phyloP scores from a whole-genome alignment of 2,113 vertebrate species.

The Salminus brasiliensis region DNA sequence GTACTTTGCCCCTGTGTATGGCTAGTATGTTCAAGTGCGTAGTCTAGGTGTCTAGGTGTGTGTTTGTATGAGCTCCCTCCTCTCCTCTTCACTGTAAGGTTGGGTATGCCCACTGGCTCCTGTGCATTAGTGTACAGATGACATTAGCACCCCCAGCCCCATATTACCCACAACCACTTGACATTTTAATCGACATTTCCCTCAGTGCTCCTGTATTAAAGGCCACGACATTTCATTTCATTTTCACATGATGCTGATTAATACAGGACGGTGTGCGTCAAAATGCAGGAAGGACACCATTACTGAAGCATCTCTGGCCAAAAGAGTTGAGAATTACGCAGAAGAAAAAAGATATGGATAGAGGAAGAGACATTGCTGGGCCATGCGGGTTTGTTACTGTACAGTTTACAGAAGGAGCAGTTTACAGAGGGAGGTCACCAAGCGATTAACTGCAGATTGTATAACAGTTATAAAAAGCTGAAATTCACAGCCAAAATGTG shows the following conservation, averaged over 20 bases:
- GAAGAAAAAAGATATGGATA: background rate
- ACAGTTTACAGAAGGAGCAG: no score
- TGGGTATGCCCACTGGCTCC: constrained; percentile 73
- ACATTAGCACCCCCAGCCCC: constrained; percentile 71
- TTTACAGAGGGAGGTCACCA: no score
- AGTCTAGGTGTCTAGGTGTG: background rate
- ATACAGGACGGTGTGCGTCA: constrained; percentile 76
- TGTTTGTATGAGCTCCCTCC: constrained; percentile 30
- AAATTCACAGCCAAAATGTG: no score
- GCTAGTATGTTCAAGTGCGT: no score
- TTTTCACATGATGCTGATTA: constrained; percentile 82
- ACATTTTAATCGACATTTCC: constrained; percentile 85
- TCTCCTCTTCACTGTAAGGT: constrained; percentile 60
- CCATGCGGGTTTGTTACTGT: background rate
- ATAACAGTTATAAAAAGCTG: no score
- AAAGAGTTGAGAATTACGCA: constrained; percentile 28
- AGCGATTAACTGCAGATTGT: no score
- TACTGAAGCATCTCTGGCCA: constrained; percentile 53
- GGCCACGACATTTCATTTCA: constrained; percentile 84
- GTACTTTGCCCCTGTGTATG: no score
- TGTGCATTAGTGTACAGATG: constrained; percentile 71
- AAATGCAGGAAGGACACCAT: constrained; percentile 60
- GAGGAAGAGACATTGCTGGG: background rate
- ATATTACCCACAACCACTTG: constrained; percentile 79
- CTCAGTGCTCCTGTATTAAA: constrained; percentile 81